Evolutionary conservation across 2,113 vertebrate species (phyloP).

Genomic region (Ptyas mucosa): DNA sequence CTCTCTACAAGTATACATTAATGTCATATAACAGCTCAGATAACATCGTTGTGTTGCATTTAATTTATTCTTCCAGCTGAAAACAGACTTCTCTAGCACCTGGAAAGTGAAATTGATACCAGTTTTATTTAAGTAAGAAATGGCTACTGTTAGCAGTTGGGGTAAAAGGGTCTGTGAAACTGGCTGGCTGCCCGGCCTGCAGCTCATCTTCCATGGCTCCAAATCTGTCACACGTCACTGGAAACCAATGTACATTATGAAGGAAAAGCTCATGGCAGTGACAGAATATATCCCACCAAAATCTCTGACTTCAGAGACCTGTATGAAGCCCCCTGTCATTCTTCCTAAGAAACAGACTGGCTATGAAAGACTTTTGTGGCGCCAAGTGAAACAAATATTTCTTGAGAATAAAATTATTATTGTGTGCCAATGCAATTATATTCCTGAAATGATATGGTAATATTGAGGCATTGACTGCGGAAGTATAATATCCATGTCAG

Average conservation of each 20-base stretch:
- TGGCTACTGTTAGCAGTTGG: neutral
- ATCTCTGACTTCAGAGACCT: conserved; percentile 62
- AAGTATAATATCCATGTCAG: conserved; percentile 77
- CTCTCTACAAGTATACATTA: neutral
- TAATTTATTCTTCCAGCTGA: neutral
- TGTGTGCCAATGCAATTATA: conserved; percentile 78
- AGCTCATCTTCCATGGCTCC: conserved; percentile 78
- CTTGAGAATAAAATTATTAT: conserved; percentile 80
- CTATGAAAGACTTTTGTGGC: conserved; percentile 63
- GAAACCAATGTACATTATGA: conserved; percentile 80
- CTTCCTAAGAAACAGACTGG: conserved; percentile 64
- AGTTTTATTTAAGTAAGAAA: neutral
- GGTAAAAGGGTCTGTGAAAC: neutral
- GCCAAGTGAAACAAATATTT: conserved; percentile 69
- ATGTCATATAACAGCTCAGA: neutral
- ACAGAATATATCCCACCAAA: conserved; percentile 81
- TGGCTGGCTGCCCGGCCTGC: conserved; percentile 78
- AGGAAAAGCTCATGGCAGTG: conserved; percentile 86
- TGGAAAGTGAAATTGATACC: neutral
- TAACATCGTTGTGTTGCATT: neutral
- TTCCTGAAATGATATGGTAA: conserved; percentile 71
- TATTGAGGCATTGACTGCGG: conserved; percentile 71
- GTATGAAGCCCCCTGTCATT: conserved; percentile 38
- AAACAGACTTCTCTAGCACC: neutral
- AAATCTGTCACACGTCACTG: conserved; percentile 89